Evolutionary conservation across 2,888 invertebrate species (phyloP).

Genomic region (Apocheima hispidaria): DNA sequence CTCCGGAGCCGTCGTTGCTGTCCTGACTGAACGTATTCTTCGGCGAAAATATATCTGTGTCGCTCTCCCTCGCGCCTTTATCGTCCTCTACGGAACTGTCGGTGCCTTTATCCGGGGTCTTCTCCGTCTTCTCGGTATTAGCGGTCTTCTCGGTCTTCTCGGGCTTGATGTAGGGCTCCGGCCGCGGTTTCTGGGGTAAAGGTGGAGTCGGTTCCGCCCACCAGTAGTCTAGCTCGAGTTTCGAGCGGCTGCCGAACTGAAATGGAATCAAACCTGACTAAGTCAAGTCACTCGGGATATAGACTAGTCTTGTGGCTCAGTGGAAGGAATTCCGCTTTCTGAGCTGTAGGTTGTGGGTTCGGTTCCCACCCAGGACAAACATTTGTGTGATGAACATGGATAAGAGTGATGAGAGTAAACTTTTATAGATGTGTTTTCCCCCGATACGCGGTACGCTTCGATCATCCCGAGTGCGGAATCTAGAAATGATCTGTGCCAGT

Average conservation of each 20-base stretch:
- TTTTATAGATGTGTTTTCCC: too few species aligned
- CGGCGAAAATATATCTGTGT: conserved; percentile 74
- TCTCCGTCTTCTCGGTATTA: conserved; percentile 52
- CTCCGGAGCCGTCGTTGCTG: conserved; percentile 81
- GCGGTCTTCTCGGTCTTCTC: conserved; percentile 43
- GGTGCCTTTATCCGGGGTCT: conserved; percentile 58
- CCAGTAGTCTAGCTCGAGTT: conserved; percentile 92
- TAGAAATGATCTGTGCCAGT: too few species aligned
- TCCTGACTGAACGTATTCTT: conserved; percentile 75
- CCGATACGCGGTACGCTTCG: too few species aligned
- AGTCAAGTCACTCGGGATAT: too few species aligned
- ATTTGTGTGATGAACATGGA: too few species aligned
- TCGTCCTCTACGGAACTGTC: conserved; percentile 71
- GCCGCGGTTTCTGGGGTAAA: conserved; percentile 51
- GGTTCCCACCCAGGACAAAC: too few species aligned
- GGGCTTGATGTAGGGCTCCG: conserved; percentile 44
- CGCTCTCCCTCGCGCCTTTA: conserved; percentile 63
- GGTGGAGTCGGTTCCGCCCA: conserved; percentile 88
- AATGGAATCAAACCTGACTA: conserved; percentile 45
- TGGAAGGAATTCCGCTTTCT: too few species aligned
- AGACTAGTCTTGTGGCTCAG: too few species aligned
- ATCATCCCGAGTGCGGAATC: too few species aligned
- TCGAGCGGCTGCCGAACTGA: conserved; percentile 91
- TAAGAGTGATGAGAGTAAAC: too few species aligned
- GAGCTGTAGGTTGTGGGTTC: too few species aligned